Percentiles rank a stretch among this genome's conserved stretches.
Evolutionary conservation across 2,113 vertebrate genomes (phyloP).

Genomic region (Saguinus imperator): DNA sequence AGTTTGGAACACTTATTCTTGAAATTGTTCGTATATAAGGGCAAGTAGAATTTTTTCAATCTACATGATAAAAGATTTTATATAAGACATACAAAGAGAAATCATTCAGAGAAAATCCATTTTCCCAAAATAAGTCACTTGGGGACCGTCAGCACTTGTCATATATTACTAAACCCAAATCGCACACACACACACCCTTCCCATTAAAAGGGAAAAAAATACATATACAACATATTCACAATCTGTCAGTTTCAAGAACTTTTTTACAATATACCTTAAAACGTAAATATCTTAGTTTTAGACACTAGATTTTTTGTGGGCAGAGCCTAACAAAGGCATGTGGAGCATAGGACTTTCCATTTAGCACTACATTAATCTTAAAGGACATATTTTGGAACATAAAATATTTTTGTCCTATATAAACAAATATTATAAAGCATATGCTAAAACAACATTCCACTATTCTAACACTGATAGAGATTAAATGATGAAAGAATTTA

Average conservation of each 20-base stretch:
- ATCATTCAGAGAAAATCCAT: background rate
- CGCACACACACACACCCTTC: background rate
- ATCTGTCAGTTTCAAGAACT: background rate
- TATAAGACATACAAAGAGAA: background rate
- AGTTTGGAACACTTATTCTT: background rate
- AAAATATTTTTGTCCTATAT: background rate
- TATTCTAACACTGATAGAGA: background rate
- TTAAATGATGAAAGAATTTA: background rate
- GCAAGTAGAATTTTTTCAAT: background rate
- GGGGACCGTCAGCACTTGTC: background rate
- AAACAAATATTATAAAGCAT: background rate
- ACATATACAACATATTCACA: background rate
- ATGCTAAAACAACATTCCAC: background rate
- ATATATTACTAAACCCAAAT: background rate
- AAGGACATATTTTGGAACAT: background rate
- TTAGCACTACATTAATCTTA: background rate
- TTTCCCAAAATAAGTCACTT: constrained; percentile 28
- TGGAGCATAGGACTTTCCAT: background rate
- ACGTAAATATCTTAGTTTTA: background rate
- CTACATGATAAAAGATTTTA: background rate
- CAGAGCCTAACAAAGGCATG: background rate
- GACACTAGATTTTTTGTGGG: background rate
- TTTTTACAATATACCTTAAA: background rate
- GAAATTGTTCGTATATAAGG: background rate
- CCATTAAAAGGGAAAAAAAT: background rate